Percentiles rank a stretch among this genome's conserved stretches.
phyloP scores from a whole-genome alignment of 1,140 invertebrate species.

The Trichonephila clavipes region DNA sequence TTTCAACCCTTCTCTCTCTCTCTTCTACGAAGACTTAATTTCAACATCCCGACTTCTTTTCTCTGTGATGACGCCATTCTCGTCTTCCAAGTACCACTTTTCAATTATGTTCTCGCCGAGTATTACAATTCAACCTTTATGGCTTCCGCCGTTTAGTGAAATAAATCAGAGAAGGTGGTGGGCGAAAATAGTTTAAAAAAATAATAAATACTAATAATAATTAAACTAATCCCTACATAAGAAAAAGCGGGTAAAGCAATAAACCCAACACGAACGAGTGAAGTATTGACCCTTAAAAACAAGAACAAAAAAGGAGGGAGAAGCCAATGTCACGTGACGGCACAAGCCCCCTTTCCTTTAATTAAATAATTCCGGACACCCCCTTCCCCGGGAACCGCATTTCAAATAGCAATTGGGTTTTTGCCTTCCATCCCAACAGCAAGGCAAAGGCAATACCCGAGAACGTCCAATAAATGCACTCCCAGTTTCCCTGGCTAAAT shows the following conservation, averaged over 20 bases:
- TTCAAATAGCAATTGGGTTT: slow-evolving; percentile 71
- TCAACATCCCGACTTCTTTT: too few relatives aligned
- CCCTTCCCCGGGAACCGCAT: slow-evolving; percentile 50
- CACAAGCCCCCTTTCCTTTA: slow-evolving; percentile 47
- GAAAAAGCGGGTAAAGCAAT: background rate
- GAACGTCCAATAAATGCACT: slow-evolving; percentile 72
- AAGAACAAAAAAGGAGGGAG: background rate
- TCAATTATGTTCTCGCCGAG: too few relatives aligned
- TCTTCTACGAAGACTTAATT: too few relatives aligned
- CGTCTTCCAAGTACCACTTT: too few relatives aligned
- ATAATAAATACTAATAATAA: background rate
- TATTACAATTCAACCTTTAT: too few relatives aligned
- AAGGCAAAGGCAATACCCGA: background rate
- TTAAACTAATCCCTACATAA: background rate
- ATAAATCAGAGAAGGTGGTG: too few relatives aligned
- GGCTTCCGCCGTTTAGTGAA: too few relatives aligned
- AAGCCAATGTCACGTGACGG: background rate
- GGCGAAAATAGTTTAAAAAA: background rate
- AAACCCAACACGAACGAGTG: slow-evolving; percentile 9
- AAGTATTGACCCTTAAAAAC: slow-evolving; percentile 61
- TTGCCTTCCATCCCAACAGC: slow-evolving; percentile 53
- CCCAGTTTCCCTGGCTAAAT: slow-evolving; percentile 70
- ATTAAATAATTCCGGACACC: slow-evolving; percentile 69
- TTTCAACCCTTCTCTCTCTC: too few relatives aligned
- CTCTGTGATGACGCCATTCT: too few relatives aligned